phyloP scores from a whole-genome alignment of 2,888 invertebrate genomes.

The Malthinus flaveolus region DNA sequence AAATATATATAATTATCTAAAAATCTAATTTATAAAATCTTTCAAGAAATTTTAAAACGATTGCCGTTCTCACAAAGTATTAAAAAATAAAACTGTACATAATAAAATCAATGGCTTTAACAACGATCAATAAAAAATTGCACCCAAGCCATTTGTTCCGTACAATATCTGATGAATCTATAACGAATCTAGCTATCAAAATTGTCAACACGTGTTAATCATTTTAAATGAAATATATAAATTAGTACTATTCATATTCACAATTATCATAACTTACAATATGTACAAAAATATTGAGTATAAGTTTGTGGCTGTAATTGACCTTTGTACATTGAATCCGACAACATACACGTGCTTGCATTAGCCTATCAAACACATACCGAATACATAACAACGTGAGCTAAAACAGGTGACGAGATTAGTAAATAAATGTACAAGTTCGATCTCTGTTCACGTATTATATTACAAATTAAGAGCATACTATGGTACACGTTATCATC shows the following conservation, averaged over 20 bases:
- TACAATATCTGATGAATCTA: conserved; percentile 55
- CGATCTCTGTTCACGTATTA: conserved; percentile 44
- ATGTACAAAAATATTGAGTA: conserved; percentile 62
- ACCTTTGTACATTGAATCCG: conserved; percentile 58
- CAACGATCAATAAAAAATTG: conserved; percentile 52
- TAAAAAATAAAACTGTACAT: conserved; percentile 47
- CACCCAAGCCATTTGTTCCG: conserved; percentile 57
- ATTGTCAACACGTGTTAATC: conserved; percentile 57
- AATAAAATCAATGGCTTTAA: conserved; percentile 51
- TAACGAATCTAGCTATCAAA: conserved; percentile 57
- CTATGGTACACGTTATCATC: conserved; percentile 67
- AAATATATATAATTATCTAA: conserved; percentile 50
- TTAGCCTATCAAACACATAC: conserved; percentile 44
- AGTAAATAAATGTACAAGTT: conserved; percentile 46
- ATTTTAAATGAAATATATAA: conserved; percentile 56
- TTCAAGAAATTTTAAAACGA: conserved; percentile 50
- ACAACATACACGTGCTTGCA: conserved; percentile 40
- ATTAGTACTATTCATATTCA: conserved; percentile 56
- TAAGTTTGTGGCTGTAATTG: conserved; percentile 58
- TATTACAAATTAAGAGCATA: conserved; percentile 42
- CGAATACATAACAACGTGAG: conserved; percentile 50
- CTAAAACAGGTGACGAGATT: conserved; percentile 46
- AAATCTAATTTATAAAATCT: conserved; percentile 48
- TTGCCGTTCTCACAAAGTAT: conserved; percentile 42
- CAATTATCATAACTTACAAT: conserved; percentile 57